Conservation (phyloP, 2,888 invertebrate genomes). For the Augiades crinisus region DNA sequence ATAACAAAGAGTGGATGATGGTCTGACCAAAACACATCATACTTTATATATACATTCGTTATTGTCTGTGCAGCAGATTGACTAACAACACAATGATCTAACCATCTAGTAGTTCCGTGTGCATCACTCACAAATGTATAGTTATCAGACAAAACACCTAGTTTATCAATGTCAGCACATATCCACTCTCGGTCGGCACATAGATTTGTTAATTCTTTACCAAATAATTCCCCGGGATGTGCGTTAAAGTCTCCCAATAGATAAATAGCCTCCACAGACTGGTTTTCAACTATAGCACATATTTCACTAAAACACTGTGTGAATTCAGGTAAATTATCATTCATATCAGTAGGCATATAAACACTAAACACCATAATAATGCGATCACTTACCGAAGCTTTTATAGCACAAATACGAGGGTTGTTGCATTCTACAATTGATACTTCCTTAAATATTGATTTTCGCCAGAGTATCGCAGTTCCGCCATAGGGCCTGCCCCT, state of each 20-base stretch:
- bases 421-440: constrained; percentile 26
- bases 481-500: constrained; percentile 30
- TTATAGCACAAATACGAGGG: constrained; percentile 25
- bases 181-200: background rate
- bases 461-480: constrained; percentile 30
- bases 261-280: background rate
- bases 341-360: constrained; percentile 31
- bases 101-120: background rate
- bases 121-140: constrained; percentile 6
- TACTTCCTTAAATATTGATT: constrained; percentile 25
- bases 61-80: background rate
- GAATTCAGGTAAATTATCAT: constrained; percentile 27
- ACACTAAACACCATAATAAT: constrained; percentile 28
- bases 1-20: constrained; percentile 30
- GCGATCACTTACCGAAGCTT: background rate
- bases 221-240: background rate
- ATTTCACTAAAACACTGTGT: constrained; percentile 28
- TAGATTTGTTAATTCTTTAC: background rate
- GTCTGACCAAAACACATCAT: constrained; percentile 14
- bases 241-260: constrained; percentile 1
- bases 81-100: constrained; percentile 4
- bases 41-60: background rate
- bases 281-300: constrained; percentile 27
- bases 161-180: background rate
- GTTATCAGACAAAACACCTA: background rate